A percentile compares a stretch with the other conserved stretches of the same genome.
Evolutionary conservation across 53 echinoderm and acorn worm genomes (phyloP).

Genomic region (Echinometra lucunter): DNA sequence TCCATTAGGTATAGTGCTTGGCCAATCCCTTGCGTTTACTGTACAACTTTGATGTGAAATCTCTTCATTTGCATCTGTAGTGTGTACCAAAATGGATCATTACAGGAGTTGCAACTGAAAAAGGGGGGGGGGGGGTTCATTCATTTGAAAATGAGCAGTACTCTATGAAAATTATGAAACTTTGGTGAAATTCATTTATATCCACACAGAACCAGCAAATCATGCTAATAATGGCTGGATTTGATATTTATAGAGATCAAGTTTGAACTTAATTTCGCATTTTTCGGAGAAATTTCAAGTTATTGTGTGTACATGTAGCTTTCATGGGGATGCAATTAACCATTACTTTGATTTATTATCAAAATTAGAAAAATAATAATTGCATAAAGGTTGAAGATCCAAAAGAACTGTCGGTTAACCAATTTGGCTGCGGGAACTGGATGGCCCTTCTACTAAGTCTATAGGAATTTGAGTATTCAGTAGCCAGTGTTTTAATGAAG

Average conservation of each 20-base stretch:
- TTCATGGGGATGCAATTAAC: background rate
- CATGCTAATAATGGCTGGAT: too few species aligned
- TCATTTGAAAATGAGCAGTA: background rate
- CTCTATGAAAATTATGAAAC: background rate
- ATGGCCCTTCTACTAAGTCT: too few species aligned
- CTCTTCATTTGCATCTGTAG: background rate
- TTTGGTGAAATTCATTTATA: background rate
- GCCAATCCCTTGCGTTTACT: background rate
- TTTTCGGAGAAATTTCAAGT: background rate
- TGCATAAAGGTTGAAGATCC: too few species aligned
- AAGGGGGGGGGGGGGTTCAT: background rate
- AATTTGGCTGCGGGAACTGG: too few species aligned
- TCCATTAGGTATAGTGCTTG: constrained; percentile 30
- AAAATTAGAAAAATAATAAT: too few species aligned
- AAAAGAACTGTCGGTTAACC: too few species aligned
- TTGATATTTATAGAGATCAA: background rate
- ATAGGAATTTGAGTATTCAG: too few species aligned
- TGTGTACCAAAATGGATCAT: background rate
- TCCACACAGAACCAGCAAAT: too few species aligned
- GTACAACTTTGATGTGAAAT: background rate
- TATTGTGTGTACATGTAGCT: background rate
- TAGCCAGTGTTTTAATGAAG: too few species aligned
- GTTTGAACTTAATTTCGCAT: background rate
- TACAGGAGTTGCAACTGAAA: background rate
- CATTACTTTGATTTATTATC: too few species aligned